Evolutionary conservation across 2,888 invertebrate species (phyloP).

Genomic region (Aromia moschata): DNA sequence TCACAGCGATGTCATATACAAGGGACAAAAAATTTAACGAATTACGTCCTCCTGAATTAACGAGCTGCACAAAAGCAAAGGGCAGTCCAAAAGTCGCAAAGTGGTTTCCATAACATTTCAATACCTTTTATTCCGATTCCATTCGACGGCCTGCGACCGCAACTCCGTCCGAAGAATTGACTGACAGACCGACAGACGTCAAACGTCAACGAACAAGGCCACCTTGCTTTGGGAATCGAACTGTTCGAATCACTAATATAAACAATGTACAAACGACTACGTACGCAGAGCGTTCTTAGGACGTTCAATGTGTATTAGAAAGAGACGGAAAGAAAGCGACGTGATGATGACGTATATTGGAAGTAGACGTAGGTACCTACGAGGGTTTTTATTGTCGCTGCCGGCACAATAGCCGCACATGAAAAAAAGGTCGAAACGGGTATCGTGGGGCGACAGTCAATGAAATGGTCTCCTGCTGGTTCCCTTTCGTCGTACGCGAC

Average conservation of each 20-base stretch:
- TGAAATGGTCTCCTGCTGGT: conserved; percentile 55
- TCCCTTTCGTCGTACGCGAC: conserved; percentile 50
- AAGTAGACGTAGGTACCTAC: conserved; percentile 21
- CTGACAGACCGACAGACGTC: conserved; percentile 45
- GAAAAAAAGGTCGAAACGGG: conserved; percentile 57
- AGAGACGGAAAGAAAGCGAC: conserved; percentile 31
- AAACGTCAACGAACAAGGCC: conserved; percentile 52
- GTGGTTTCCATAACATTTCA: conserved; percentile 33
- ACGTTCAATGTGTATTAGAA: not conserved
- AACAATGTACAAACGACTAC: conserved; percentile 27
- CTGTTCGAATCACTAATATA: conserved; percentile 16
- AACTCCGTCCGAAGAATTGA: conserved; percentile 19
- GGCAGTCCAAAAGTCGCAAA: conserved; percentile 20
- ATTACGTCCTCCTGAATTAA: no score
- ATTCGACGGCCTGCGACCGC: conserved; percentile 52
- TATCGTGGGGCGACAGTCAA: conserved; percentile 58
- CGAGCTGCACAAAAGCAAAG: no score
- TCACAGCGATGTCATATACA: no score
- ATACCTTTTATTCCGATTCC: conserved; percentile 41
- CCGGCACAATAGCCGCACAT: conserved; percentile 40
- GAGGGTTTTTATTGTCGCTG: conserved; percentile 39
- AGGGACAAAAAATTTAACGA: no score
- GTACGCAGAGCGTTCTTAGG: conserved; percentile 15
- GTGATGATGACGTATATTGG: conserved; percentile 28
- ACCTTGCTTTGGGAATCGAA: conserved; percentile 58